Percentiles rank a stretch among this genome's conserved stretches.
Conservation (phyloP, 2,888 invertebrate genomes). For the Lobophora halterata region DNA sequence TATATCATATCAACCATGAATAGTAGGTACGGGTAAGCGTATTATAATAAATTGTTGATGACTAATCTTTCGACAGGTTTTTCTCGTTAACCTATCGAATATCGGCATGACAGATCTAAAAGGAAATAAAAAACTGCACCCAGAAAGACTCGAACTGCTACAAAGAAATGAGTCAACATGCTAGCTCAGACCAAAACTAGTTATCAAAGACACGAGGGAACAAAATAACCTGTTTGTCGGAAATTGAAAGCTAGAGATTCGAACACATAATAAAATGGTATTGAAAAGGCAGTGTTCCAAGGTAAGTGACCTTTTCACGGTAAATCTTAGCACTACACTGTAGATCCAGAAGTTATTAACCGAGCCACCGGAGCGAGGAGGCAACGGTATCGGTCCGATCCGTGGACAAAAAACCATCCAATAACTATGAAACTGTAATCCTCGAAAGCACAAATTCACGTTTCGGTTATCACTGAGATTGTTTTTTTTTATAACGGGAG, state of each 20-base stretch:
- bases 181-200: slow-evolving; percentile 37
- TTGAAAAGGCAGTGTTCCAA: slow-evolving; percentile 41
- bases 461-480: slow-evolving; percentile 45
- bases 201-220: slow-evolving; percentile 36
- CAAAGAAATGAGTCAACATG: slow-evolving; percentile 38
- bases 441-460: slow-evolving; percentile 30
- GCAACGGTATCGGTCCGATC: slow-evolving; percentile 66
- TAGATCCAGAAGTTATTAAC: slow-evolving; percentile 72
- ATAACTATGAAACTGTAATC: slow-evolving; percentile 35
- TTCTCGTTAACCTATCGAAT: slow-evolving; percentile 6
- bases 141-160: slow-evolving; percentile 22
- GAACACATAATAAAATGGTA: slow-evolving; percentile 30
- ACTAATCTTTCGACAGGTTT: slow-evolving; percentile 5
- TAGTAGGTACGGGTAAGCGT: no score
- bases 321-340: slow-evolving; percentile 74
- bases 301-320: slow-evolving; percentile 76
- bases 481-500: slow-evolving; percentile 21
- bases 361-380: slow-evolving; percentile 68
- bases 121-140: slow-evolving; percentile 13
- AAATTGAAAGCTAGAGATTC: slow-evolving; percentile 38
- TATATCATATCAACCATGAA: no score
- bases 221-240: slow-evolving; percentile 39
- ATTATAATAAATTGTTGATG: slow-evolving; percentile 7
- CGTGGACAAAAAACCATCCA: slow-evolving; percentile 38
- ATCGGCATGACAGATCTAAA: slow-evolving; percentile 18